Percentiles rank a stretch among this genome's conserved stretches.
These are phyloP conservation scores for Hypothenemus hampei DNA, from an alignment of 1,140 invertebrate species.

Conservation along the genomic window DNA sequence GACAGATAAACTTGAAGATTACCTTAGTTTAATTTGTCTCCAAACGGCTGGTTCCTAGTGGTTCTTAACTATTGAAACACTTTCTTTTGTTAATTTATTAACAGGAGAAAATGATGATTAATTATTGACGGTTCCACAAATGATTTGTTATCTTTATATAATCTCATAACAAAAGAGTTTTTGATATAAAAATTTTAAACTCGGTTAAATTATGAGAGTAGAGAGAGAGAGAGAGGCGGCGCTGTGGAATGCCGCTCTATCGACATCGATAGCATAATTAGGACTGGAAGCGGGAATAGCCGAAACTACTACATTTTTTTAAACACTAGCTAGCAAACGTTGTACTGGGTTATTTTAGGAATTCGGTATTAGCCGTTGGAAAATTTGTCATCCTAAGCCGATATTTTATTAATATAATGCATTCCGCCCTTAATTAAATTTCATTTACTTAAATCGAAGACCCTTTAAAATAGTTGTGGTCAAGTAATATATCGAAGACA, in stretches of 20 bases:
- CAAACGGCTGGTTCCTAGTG: constrained; percentile 6
- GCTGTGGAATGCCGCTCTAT: constrained; percentile 2
- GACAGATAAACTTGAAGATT: constrained; percentile 28
- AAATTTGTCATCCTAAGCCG: constrained; percentile 15
- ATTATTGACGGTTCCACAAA: no score
- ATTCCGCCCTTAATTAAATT: constrained; percentile 21
- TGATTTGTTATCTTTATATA: no score
- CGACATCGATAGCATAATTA: constrained; percentile 19
- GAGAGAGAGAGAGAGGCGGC: background rate
- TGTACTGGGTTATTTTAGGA: constrained; percentile 13
- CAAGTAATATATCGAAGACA: constrained; percentile 11
- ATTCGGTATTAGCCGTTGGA: constrained; percentile 13
- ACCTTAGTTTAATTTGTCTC: constrained; percentile 26
- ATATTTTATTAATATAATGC: constrained; percentile 23
- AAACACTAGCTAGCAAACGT: background rate
- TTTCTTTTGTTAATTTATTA: no score
- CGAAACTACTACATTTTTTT: constrained; percentile 18
- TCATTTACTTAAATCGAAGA: constrained; percentile 15
- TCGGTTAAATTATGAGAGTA: no score
- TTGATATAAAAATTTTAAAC: constrained; percentile 13
- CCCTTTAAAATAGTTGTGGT: constrained; percentile 9
- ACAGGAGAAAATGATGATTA: no score
- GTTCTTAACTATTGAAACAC: no score
- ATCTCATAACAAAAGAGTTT: no score
- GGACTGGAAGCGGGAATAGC: constrained; percentile 15